phyloP scores from a whole-genome alignment of 2,888 invertebrate genomes.

The Pollenia labialis region DNA sequence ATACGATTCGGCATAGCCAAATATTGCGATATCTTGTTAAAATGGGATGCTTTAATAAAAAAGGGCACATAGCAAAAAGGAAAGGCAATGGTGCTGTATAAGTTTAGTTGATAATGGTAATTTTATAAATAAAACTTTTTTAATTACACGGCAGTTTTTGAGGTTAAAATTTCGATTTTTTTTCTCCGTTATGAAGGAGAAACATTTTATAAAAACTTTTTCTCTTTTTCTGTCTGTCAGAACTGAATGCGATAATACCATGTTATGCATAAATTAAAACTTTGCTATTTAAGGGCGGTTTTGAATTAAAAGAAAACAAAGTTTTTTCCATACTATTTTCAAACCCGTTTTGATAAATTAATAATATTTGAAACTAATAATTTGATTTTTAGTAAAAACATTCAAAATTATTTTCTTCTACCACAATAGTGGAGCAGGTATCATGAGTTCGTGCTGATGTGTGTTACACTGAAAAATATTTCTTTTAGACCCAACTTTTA shows the following conservation, averaged over 20 bases:
- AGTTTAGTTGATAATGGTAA: slow-evolving; percentile 27
- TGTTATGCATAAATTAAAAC: background rate
- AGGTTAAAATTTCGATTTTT: background rate
- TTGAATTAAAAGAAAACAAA: background rate
- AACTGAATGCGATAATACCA: background rate
- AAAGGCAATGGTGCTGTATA: background rate
- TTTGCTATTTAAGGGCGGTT: background rate
- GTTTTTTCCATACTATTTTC: background rate
- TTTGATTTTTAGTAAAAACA: no score
- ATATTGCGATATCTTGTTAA: background rate
- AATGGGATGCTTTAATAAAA: slow-evolving; percentile 40
- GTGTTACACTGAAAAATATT: no score
- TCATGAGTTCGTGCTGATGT: no score
- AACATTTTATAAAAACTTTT: slow-evolving; percentile 1
- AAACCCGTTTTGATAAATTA: no score
- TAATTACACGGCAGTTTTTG: slow-evolving; percentile 16
- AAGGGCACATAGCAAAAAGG: background rate
- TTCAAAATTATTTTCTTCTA: no score
- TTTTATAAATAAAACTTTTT: slow-evolving; percentile 37
- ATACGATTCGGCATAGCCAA: no score
- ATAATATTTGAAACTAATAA: no score
- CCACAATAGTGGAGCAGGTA: no score
- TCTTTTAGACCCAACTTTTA: no score
- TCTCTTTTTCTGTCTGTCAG: background rate
- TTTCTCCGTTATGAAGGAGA: background rate